phyloP scores from a whole-genome alignment of 1,140 invertebrate species.

The Caenorhabditis remanei region DNA sequence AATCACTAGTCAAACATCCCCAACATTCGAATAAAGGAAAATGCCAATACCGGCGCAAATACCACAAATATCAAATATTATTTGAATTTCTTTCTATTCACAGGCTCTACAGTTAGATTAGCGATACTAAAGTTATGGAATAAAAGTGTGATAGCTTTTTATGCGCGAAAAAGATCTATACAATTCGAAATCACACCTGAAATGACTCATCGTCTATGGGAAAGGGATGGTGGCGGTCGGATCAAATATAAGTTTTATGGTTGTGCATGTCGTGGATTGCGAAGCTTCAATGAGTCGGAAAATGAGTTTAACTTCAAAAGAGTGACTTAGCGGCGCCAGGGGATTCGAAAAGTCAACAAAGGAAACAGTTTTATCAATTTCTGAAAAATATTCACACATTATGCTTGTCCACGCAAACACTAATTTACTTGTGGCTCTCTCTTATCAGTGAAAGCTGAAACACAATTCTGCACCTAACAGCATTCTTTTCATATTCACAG shows the following conservation, averaged over 20 bases:
- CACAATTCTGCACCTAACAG: too few relatives aligned
- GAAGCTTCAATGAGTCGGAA: not conserved
- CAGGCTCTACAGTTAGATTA: not conserved
- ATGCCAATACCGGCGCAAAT: too few relatives aligned
- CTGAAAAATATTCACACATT: not conserved
- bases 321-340: not conserved
- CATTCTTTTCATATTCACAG: too few relatives aligned
- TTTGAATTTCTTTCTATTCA: conserved; percentile 4
- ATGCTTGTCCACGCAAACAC: too few relatives aligned
- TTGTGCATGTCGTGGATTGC: too few relatives aligned
- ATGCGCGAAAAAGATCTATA: not conserved
- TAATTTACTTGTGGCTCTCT: too few relatives aligned
- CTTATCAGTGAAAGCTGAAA: too few relatives aligned
- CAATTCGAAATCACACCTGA: not conserved
- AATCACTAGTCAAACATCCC: not conserved
- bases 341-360: conserved; percentile 1
- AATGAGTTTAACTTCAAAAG: not conserved
- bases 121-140: not conserved
- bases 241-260: too few relatives aligned
- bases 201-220: not conserved
- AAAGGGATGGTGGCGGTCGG: not conserved
- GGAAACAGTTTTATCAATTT: not conserved
- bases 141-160: not conserved
- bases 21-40: too few relatives aligned
- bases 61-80: conserved; percentile 5